Percentiles rank a stretch among this genome's conserved stretches.
phyloP scores from a whole-genome alignment of 2,113 vertebrate genomes.

The Xiphophorus maculatus region DNA sequence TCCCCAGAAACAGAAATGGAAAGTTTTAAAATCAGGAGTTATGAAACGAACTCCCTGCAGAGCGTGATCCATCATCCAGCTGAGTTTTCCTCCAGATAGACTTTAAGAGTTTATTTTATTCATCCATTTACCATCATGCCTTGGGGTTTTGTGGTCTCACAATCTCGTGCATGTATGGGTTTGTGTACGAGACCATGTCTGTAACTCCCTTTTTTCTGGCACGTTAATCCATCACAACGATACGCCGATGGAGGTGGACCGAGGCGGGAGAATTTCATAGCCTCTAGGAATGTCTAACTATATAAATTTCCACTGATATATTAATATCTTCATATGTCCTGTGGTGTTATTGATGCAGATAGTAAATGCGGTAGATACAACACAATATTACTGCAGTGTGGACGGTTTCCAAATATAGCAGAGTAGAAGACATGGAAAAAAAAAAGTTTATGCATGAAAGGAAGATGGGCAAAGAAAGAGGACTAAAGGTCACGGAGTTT shows the following conservation, averaged over 20 bases:
- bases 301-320: not conserved
- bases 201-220: conserved; percentile 45
- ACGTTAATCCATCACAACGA: conserved; percentile 58
- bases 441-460: not conserved
- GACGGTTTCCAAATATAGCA: conserved; percentile 15
- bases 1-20: conserved; percentile 1
- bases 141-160: conserved; percentile 10
- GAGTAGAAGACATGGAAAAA: conserved; percentile 9
- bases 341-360: not conserved
- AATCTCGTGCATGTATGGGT: not conserved
- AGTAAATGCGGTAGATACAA: not conserved
- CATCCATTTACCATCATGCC: conserved; percentile 24
- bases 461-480: too few species aligned
- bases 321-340: conserved; percentile 1
- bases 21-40: conserved; percentile 1
- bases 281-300: not conserved
- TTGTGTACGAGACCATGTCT: conserved; percentile 16
- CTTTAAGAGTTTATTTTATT: conserved; percentile 35
- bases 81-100: conserved; percentile 30
- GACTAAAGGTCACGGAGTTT: too few species aligned
- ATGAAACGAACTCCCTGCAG: conserved; percentile 13
- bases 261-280: conserved; percentile 24
- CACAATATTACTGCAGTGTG: not conserved
- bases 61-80: conserved; percentile 22
- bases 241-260: conserved; percentile 25